Base-by-base conservation (phyloP, 2,888 invertebrate genomes). In the Drosophila prolongata region DNA sequence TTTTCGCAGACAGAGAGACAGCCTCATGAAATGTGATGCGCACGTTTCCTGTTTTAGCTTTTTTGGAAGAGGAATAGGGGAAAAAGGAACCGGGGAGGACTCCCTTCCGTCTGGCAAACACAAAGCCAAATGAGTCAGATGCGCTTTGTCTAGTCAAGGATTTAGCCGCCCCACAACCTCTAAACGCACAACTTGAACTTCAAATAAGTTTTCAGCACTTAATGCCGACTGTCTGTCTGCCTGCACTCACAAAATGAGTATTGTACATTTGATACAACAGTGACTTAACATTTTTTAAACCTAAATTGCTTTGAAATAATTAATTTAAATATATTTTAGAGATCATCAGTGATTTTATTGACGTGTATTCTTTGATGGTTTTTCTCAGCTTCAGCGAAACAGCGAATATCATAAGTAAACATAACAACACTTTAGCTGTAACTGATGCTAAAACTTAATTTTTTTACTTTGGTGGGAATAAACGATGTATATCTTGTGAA, bases 71-170 rank as follows among this genome's bases (percentile, higher is more conserved):
- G 58, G 64, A 62, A 38, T 30, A 16, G 43, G 43, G 11, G n/a
- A 11, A 10, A 24, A 6, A 30, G 70, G 55, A 50, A 56, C 34
- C 34, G 35, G 16, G 60, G 27, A 49, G 27, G 59, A 71, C 42
- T 65, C 67, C 80, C 64, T 89, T 89, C 82, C 85, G 87, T 82
- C 87, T 85, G 80, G 69, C 87, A 72, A 61, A 78, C 81, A 62
- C 62, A 79, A 82, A 66, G 69, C 72, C 62, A 68, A 80, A 80
- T 82, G 82, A 80, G 62, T 82, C 82, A 66, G 66, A 87, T 78
- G 66, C 81, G 79, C 89, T 82, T 89, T 82, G 82, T 82, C 87
- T 89, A 52, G 67, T 56, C 50, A 43, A 60, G 73, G 54, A 49
- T 40, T 58, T 24, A 24, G 24, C 24, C 35, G 35, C 35, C 71